phyloP scores from a whole-genome alignment of 2,888 invertebrate genomes.

The Bugulina stolonifera region DNA sequence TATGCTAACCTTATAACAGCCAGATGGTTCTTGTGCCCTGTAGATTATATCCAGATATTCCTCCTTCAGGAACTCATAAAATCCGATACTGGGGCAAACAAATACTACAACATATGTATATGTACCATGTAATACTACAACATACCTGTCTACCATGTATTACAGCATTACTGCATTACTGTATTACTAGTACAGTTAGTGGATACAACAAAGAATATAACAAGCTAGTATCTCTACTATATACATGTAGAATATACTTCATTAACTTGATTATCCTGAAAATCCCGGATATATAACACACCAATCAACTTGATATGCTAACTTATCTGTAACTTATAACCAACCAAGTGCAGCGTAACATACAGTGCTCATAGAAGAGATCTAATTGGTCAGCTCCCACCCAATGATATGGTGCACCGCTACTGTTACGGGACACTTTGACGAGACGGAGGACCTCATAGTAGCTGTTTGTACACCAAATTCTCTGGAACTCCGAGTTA shows the following conservation, averaged over 20 bases:
- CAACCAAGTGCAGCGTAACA: background rate
- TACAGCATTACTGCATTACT: no score
- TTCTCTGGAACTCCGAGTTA: constrained; percentile 21
- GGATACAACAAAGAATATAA: no score
- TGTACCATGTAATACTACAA: no score
- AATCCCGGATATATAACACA: no score
- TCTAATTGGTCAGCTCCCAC: background rate
- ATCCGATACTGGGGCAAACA: constrained; percentile 48
- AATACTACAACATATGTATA: constrained; percentile 37
- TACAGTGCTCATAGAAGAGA: constrained; percentile 12
- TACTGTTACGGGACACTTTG: background rate
- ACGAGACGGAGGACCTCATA: background rate
- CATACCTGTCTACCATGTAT: no score
- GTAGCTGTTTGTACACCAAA: constrained; percentile 23
- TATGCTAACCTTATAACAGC: constrained; percentile 38
- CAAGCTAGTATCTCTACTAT: no score
- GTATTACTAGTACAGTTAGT: no score
- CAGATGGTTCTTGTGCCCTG: constrained; percentile 42
- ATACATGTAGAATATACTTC: no score
- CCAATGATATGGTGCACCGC: background rate
- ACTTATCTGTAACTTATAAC: no score
- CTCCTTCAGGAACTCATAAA: constrained; percentile 43
- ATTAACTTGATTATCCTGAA: no score
- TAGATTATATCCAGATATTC: constrained; percentile 44
- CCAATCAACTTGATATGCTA: no score